Percentiles rank a stretch among this genome's conserved stretches.
Conservation (phyloP, 2,797 vertebrate species). For the Cryptoprocta ferox region DNA sequence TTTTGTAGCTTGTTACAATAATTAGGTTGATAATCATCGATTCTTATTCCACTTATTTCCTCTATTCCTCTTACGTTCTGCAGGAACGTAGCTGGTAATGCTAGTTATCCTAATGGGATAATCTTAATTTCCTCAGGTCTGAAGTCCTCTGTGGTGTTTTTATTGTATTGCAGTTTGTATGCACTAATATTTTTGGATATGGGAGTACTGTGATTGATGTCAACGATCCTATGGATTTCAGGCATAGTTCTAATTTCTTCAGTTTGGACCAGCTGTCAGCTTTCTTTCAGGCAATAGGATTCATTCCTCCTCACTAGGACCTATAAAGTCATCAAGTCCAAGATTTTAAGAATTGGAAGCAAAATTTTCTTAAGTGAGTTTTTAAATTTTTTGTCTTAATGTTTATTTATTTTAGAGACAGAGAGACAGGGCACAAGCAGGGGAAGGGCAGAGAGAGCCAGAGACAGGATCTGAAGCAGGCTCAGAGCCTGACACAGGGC, state of each 20-base stretch:
- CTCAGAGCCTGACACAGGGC: too few relatives aligned
- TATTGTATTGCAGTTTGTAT: background rate
- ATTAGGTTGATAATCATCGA: background rate
- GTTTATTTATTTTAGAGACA: too few relatives aligned
- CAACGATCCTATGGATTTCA: background rate
- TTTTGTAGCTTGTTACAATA: background rate
- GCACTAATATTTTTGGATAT: background rate
- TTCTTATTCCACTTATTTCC: background rate
- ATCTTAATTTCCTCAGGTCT: background rate
- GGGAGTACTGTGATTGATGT: background rate
- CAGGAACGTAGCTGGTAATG: background rate
- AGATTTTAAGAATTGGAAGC: background rate
- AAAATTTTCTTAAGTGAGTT: background rate
- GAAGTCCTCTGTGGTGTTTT: background rate
- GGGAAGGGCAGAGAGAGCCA: too few relatives aligned
- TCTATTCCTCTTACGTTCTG: background rate
- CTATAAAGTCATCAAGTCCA: background rate
- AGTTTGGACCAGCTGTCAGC: background rate
- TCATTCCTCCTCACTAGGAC: background rate
- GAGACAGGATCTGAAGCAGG: too few relatives aligned
- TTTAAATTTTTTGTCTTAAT: too few relatives aligned
- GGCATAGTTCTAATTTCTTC: background rate
- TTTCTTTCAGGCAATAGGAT: background rate
- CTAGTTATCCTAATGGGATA: background rate
- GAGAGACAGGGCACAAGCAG: too few relatives aligned